Conservation (phyloP, 2,113 vertebrate species). For the Odocoileus virginianus region DNA sequence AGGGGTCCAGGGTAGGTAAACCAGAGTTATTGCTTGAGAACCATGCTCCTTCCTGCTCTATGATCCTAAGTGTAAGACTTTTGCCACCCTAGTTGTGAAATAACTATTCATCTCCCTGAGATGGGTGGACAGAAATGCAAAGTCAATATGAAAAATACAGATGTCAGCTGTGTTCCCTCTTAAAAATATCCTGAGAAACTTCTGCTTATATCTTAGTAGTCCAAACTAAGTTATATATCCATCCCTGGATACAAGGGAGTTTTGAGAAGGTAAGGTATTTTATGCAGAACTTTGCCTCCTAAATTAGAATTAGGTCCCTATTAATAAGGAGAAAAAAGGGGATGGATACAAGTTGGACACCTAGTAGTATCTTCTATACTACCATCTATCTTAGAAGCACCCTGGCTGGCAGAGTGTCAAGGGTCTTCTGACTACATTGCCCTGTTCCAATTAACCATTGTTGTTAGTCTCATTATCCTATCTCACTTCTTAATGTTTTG, state of each 20-base stretch:
- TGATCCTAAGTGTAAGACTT: neutral
- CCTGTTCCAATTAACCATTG: neutral
- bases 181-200: neutral
- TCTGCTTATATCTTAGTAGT: neutral
- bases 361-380: neutral
- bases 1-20: neutral
- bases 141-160: neutral
- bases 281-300: neutral
- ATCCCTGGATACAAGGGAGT: neutral
- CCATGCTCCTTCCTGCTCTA: neutral
- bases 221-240: neutral
- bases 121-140: neutral
- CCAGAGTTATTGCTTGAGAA: neutral
- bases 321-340: neutral
- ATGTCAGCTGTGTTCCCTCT: neutral
- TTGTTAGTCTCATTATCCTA: neutral
- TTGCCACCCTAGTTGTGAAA: neutral
- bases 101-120: neutral
- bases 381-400: neutral
- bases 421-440: neutral
- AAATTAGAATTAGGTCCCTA: neutral
- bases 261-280: neutral
- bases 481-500: neutral
- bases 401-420: neutral
- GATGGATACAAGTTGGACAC: neutral